Conservation (phyloP, 1,140 invertebrate genomes). For the Tribolium castaneum region DNA sequence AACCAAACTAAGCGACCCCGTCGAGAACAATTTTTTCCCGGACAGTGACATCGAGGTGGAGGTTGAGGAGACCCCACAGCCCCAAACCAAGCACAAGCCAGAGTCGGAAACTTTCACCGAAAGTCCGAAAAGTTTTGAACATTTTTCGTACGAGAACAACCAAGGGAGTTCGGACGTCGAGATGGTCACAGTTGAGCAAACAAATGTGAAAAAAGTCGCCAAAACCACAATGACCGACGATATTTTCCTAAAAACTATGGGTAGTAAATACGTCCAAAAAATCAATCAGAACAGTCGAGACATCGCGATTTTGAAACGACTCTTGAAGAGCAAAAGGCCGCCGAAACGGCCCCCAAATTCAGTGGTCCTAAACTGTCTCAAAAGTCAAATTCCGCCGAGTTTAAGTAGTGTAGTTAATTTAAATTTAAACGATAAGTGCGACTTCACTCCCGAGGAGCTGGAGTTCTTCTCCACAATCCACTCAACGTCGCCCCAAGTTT, state of each 20-base stretch:
- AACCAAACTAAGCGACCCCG: constrained; percentile 8
- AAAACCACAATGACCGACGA: constrained; percentile 1
- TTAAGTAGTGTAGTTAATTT: constrained; percentile 50
- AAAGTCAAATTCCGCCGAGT: constrained; percentile 48
- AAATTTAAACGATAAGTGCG: constrained; percentile 50
- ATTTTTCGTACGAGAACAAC: background rate
- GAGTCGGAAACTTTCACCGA: background rate
- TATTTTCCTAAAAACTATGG: constrained; percentile 27
- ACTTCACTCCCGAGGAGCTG: constrained; percentile 55
- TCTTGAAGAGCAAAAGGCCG: constrained; percentile 50
- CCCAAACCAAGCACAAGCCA: background rate
- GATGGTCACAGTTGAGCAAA: background rate
- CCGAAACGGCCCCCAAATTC: constrained; percentile 45
- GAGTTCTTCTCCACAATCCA: constrained; percentile 59
- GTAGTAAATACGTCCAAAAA: constrained; percentile 55
- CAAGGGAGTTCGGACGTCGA: background rate
- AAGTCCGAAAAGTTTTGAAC: background rate
- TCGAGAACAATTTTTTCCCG: constrained; percentile 28
- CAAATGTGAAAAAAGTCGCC: background rate
- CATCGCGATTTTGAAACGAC: constrained; percentile 57
- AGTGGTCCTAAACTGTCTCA: constrained; percentile 45
- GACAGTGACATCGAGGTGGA: constrained; percentile 1
- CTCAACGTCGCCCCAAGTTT: constrained; percentile 54
- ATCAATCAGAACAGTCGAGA: constrained; percentile 59
- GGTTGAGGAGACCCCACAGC: constrained; percentile 11